A percentile compares a stretch with the other conserved stretches of the same genome.
Evolutionary conservation across 2,113 vertebrate genomes (phyloP).

Genomic region (Nymphicus hollandicus): DNA sequence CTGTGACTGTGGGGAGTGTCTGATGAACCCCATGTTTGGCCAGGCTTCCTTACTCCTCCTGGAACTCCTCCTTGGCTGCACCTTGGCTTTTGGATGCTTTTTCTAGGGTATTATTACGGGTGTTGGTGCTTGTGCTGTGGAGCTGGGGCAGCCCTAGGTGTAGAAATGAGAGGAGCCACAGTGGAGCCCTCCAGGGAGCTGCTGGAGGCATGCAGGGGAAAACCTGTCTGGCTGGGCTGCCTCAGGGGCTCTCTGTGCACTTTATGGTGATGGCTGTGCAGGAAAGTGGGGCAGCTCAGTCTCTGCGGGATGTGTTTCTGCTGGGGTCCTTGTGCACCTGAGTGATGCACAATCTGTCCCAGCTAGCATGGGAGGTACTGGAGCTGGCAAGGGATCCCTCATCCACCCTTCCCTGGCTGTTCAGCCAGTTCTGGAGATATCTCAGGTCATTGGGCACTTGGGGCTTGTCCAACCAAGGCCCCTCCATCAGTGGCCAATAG

Average conservation of each 20-base stretch:
- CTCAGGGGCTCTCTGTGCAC: background rate
- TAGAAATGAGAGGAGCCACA: background rate
- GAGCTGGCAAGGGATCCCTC: background rate
- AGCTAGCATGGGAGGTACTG: background rate
- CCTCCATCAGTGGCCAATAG: rapidly evolving
- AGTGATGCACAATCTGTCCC: background rate
- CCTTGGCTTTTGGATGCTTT: background rate
- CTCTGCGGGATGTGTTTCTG: background rate
- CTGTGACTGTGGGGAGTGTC: background rate
- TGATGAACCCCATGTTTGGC: background rate
- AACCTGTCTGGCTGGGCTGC: background rate
- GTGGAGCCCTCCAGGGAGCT: background rate
- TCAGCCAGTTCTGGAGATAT: background rate
- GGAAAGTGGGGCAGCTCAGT: background rate
- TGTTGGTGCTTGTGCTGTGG: background rate
- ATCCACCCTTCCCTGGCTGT: background rate
- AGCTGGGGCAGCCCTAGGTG: background rate
- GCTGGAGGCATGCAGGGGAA: background rate
- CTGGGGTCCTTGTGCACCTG: background rate
- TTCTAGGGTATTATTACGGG: background rate
- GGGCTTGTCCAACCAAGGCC: background rate
- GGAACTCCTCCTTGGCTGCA: background rate
- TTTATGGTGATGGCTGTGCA: background rate
- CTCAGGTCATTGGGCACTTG: background rate
- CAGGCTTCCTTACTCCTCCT: background rate